Base-by-base conservation (phyloP, 2,888 invertebrate species). In the Aromia moschata region DNA sequence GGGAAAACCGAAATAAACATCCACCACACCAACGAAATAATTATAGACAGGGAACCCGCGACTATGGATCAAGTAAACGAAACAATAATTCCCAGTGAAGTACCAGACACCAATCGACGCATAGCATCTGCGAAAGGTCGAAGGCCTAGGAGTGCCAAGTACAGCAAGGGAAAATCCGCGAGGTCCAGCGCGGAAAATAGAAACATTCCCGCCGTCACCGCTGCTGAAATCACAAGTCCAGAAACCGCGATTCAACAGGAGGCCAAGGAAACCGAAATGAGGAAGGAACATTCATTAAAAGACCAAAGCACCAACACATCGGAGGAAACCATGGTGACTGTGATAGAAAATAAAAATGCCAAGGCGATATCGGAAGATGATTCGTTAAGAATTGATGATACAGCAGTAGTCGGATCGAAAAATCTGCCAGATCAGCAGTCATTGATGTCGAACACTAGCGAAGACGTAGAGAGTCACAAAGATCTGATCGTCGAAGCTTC, bases 401-500 rank as follows among this genome's bases (percentile, higher is more conserved):
- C 31, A 44, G 12, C 12, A 17, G 12, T 38, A 14, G 9, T 44
- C 47, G 45, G 46, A 25, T 37, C 36, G 31, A 17, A 20, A 20
- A 33, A 58, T 11, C 20, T 66, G 15, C 61, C 64, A 0, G 77
- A 75, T 58, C 71, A 76, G 38, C 72, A 71, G 18, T 76, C 77
- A 1, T 18, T 73, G 31, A 66, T 71, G 52, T 77, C 77, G 4
- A 74, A 74, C 57, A 79, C 79, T 1, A 80, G 79, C 64, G 79
- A 80, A 58, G 79, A 79, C 38, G 67, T 69, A 5, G 77, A 79
- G 54, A 70, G 69, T 44, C 72, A 73, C n/a, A 70, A 75, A 56
- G 65, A 75, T 15, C 60, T 79, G 2, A 55, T 79, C 2, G 80
- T 80, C 5, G 79, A 80, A 68, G 81, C 79, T 4, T 68, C 80